phyloP scores from a whole-genome alignment of 2,888 invertebrate species.

The Scaptomyza flava region DNA sequence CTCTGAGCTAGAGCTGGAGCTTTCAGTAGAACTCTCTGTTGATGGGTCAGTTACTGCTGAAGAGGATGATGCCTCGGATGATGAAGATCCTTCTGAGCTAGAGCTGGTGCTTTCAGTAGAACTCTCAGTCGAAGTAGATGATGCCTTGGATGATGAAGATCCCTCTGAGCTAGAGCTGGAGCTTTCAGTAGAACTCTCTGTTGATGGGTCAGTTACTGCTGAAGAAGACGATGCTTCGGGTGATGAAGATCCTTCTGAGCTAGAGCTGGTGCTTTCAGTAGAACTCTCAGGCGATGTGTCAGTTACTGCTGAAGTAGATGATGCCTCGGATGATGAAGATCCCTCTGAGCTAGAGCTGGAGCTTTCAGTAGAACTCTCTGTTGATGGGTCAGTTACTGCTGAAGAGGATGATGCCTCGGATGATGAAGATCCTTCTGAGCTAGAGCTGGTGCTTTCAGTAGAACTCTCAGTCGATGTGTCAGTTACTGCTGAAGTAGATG shows the following conservation, averaged over 20 bases:
- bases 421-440: background rate
- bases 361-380: background rate
- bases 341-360: too few relatives aligned
- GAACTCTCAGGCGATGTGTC: background rate
- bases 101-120: background rate
- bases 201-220: background rate
- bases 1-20: constrained; percentile 5
- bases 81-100: constrained; percentile 1
- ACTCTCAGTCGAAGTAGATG: too few relatives aligned
- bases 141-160: too few relatives aligned
- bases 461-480: background rate
- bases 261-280: constrained; percentile 2
- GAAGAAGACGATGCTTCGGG: background rate
- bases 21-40: constrained; percentile 12
- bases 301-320: too few relatives aligned
- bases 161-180: background rate
- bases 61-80: background rate
- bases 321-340: too few relatives aligned
- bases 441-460: background rate
- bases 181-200: background rate
- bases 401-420: background rate
- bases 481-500: background rate
- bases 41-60: background rate
- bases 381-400: background rate
- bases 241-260: constrained; percentile 4